Evolutionary conservation across 2,888 invertebrate genomes (phyloP), one percentile per base, ranked within the genome.

Genomic region (Drosophila robusta): DNA sequence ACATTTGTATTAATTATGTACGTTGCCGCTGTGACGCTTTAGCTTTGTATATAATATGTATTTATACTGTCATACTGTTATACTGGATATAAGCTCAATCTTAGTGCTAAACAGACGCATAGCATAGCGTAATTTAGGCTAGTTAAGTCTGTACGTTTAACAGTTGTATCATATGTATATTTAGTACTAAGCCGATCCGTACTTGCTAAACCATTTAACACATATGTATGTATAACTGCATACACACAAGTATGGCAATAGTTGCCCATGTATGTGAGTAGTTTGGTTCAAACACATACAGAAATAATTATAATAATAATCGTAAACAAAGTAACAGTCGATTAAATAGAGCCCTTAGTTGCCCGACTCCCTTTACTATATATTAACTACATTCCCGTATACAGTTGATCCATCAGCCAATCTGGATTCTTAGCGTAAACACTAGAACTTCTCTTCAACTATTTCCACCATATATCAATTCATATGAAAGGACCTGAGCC

Each of bases 11-110:
- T 11, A 51, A 67, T 38, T 47, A 66, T 55, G 44, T 47, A 73
- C 54, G 58, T 80, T 83, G 62, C 72, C 65, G 64, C 78, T 58
- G 61, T 67, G 58, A 58, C 75, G 85, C 80, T 80, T 80, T 75
- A 69, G 85, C 80, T 81, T 84, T 70, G 65, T 68, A 64, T 56
- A 74, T 50, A 34, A 12, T 71, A 65, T 55, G 47, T 65, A 72
- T 61, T 49, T 64, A 45, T 50, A 50, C 60, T 77, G 75, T 46
- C 57, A 46, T 65, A 80, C 45, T 32, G 52, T 50, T 14, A 56
- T 44, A 55, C 9, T 46, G 16, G 9, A 62, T 57, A 65, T 57
- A 65, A 57, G 61, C 44, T 46, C 39, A 57, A 32, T 32, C 39
- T 32, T 24, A 34, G 8, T 29, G 7, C 49, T 45, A 24, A 12